Conservation (phyloP, 2,113 vertebrate genomes). For the Strix uralensis region DNA sequence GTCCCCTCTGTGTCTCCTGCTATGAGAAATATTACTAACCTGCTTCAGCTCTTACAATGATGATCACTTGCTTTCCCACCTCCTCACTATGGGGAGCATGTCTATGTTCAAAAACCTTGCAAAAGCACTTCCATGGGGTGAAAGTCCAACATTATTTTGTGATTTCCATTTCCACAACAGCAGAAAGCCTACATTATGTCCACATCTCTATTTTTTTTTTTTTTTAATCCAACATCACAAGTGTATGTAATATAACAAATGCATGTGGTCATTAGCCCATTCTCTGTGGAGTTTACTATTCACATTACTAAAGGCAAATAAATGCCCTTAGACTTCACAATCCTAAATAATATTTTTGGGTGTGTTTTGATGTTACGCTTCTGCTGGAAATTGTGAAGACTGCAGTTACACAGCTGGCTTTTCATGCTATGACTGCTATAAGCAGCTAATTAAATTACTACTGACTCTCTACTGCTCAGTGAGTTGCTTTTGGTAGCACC, state of each 20-base stretch:
- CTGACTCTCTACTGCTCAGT: background rate
- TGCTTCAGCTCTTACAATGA: background rate
- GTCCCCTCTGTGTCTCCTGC: background rate
- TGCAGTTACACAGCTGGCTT: conserved; percentile 31
- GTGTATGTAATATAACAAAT: background rate
- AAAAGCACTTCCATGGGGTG: background rate
- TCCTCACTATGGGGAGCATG: background rate
- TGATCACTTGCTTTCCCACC: background rate
- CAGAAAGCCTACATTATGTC: background rate
- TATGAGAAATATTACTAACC: background rate
- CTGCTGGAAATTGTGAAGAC: conserved; percentile 6
- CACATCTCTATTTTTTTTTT: background rate
- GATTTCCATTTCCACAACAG: background rate
- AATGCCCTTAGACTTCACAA: background rate
- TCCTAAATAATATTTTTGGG: background rate
- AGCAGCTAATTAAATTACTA: conserved; percentile 62
- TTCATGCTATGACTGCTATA: conserved; percentile 36
- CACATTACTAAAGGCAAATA: background rate
- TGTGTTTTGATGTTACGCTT: background rate
- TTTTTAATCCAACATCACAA: background rate
- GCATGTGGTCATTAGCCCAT: background rate
- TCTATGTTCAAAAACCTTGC: background rate
- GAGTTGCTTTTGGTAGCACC: background rate
- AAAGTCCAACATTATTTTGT: background rate
- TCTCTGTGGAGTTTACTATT: background rate